Evolutionary conservation across 1,140 invertebrate genomes (phyloP), one percentile per base, ranked within the genome.

Genomic region (Trichogramma pretiosum): DNA sequence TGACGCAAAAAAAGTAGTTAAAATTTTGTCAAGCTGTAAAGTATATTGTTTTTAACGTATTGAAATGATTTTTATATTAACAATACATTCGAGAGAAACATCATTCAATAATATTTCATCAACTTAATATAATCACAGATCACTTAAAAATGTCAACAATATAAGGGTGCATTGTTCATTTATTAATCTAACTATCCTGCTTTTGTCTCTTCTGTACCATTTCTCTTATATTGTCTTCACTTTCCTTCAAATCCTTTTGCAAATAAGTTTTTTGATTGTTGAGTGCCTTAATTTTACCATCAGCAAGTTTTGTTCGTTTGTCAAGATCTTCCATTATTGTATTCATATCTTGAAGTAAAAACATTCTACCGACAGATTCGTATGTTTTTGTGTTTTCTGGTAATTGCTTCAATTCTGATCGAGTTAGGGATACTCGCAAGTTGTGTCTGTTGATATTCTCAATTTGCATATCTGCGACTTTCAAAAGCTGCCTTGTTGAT

Each of bases 351-450:
- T 83, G 82, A 16, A 83, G 65, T n/a, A 90, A 64, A 63, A 91
- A 92, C 84, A 89, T 89, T 65, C 89, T 69, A 5, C 88, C 88
- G 1, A 91, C 78, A 18, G 83, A 80, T 72, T 90, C 83, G 63
- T 87, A 92, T 0, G 81, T 82, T 56, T 76, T 81, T 3, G 81
- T 84, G 5, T 74, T 73, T 50, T 68, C 53, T 42, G 79, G 75
- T 44, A 86, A 65, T n/a, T 65, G 54, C 34, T 54, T 63, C 17
- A 79, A 69, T 55, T 78, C 76, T 24, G 70, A 74, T 40, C 83
- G 75, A 5, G 87, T 90, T 17, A 90, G 67, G 55, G 82, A 75
- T 36, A 83, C 77, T 59, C 83, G 83, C 42, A 83, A 76, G 53
- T 85, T 82, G 11, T 74, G 73, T 41, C 80, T 68, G 53, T 80